Conservation (phyloP, 2,113 vertebrate genomes). For the Zosterops pallidus region DNA sequence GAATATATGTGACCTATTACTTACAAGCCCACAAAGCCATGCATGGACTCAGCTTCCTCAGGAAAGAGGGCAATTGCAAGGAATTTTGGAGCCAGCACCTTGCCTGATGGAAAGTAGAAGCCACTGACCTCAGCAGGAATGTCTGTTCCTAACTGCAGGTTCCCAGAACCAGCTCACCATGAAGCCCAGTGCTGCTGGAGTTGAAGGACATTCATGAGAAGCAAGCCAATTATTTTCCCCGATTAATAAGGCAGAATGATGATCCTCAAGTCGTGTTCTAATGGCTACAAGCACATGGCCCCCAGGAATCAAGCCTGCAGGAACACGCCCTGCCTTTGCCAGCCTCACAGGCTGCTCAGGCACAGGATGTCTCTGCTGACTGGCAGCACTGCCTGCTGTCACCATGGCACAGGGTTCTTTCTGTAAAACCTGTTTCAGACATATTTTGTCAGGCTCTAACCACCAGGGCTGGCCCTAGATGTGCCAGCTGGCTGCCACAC, state of each 20-base stretch:
- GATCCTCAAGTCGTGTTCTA: background rate
- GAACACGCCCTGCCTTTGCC: background rate
- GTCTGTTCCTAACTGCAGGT: background rate
- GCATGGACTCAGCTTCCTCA: background rate
- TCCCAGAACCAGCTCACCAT: background rate
- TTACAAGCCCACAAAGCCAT: background rate
- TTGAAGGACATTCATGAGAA: background rate
- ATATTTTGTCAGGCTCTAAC: background rate
- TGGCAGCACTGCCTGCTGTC: background rate
- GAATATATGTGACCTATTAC: constrained; percentile 32
- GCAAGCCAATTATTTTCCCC: background rate
- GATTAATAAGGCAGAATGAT: background rate
- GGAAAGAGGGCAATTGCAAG: background rate
- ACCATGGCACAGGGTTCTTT: background rate
- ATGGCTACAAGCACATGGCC: background rate
- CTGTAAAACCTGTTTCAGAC: background rate
- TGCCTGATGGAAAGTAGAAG: background rate
- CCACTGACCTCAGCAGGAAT: background rate
- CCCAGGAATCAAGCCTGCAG: background rate
- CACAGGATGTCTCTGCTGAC: background rate
- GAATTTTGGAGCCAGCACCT: background rate
- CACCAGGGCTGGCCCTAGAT: rapidly evolving
- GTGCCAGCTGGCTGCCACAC: rapidly evolving
- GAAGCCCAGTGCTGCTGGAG: background rate
- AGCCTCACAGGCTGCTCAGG: background rate